phyloP scores from a whole-genome alignment of 2,113 vertebrate genomes.

The Ivindomyrus marchei region DNA sequence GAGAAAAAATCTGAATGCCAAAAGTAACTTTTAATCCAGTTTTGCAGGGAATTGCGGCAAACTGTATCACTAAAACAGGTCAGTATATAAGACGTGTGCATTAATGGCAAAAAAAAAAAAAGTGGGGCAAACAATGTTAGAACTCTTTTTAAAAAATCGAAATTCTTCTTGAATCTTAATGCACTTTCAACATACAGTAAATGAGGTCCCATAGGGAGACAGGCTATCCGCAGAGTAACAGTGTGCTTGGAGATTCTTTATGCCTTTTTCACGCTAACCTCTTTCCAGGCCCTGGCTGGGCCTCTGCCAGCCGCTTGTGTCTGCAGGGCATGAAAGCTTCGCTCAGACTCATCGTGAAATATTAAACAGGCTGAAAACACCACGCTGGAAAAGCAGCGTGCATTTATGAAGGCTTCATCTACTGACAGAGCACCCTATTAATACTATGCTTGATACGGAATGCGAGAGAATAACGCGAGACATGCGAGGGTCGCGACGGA shows the following conservation, averaged over 20 bases:
- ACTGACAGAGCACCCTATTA: no score
- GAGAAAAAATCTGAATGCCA: background rate
- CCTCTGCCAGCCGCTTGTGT: constrained; percentile 10
- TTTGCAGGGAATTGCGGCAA: background rate
- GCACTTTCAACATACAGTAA: constrained; percentile 1
- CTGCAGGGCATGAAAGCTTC: constrained; percentile 18
- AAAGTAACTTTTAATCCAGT: background rate
- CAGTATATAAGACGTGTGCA: background rate
- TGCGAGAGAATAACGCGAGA: background rate
- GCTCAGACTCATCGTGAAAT: constrained; percentile 27
- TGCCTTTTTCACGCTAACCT: background rate
- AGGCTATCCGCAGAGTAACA: background rate
- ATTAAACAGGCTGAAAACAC: constrained; percentile 22
- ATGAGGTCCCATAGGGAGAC: background rate
- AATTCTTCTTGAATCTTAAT: background rate
- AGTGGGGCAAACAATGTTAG: background rate
- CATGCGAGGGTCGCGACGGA: background rate
- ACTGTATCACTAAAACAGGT: background rate
- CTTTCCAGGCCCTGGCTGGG: constrained; percentile 12
- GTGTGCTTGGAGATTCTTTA: constrained; percentile 19
- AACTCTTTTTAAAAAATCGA: background rate
- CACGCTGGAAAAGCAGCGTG: background rate
- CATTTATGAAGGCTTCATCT: background rate
- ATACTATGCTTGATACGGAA: background rate
- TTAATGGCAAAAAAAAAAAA: background rate